Evolutionary conservation across 2,113 vertebrate species (phyloP).

Genomic region (Chitala chitala): DNA sequence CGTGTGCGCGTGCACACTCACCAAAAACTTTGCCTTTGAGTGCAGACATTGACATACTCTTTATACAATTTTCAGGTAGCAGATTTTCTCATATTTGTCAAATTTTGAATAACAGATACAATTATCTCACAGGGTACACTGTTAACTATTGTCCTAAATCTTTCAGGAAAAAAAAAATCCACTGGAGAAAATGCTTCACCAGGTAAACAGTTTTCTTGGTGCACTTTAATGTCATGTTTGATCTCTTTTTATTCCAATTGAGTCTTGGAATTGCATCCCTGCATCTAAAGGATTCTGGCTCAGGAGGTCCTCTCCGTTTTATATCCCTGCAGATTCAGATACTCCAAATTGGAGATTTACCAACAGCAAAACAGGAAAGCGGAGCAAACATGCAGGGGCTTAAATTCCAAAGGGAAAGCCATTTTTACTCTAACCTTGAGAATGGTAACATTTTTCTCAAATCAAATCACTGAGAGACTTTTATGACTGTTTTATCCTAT

Average conservation of each 20-base stretch:
- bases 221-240: background rate
- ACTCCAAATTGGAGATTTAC: slow-evolving; percentile 13
- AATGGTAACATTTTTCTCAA: too few relatives aligned
- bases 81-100: too few relatives aligned
- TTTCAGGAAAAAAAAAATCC: too few relatives aligned
- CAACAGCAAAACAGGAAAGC: slow-evolving; percentile 2
- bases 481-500: background rate
- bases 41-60: too few relatives aligned
- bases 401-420: background rate
- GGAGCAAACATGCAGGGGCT: background rate
- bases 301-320: background rate
- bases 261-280: background rate
- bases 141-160: too few relatives aligned
- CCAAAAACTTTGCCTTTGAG: too few relatives aligned
- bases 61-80: too few relatives aligned
- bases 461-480: background rate
- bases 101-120: too few relatives aligned
- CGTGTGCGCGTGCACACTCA: too few relatives aligned
- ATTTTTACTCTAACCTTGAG: background rate
- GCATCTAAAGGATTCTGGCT: background rate
- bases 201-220: background rate
- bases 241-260: background rate
- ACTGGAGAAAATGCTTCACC: too few relatives aligned
- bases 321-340: slow-evolving; percentile 13
- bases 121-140: too few relatives aligned